Conservation (phyloP, 2,113 vertebrate genomes). For the Manacus vitellinus region DNA sequence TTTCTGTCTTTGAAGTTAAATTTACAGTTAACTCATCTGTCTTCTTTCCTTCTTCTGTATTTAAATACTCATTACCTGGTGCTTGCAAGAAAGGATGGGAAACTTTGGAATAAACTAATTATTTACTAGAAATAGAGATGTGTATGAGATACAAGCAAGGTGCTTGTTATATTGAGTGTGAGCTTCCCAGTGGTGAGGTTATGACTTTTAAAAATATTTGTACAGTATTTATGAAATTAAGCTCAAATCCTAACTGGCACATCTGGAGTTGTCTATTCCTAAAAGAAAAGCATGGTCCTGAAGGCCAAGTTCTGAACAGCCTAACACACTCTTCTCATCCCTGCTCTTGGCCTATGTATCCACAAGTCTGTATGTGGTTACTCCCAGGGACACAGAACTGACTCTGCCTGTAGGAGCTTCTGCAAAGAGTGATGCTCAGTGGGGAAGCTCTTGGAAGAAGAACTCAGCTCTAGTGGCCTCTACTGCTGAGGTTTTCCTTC, state of each 20-base stretch:
- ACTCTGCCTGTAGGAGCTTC: not conserved
- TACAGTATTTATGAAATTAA: not conserved
- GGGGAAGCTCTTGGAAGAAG: not conserved
- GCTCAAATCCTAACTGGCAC: not conserved
- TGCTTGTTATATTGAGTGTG: not conserved
- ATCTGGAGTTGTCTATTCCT: not conserved
- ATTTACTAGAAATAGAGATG: not conserved
- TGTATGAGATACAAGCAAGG: not conserved
- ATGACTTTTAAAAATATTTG: not conserved
- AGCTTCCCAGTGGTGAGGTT: not conserved
- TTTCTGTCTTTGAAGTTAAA: not conserved
- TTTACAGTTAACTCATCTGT: not conserved
- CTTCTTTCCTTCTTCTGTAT: not conserved
- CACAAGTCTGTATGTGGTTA: rapidly evolving
- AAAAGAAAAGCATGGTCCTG: not conserved
- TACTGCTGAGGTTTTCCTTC: not conserved
- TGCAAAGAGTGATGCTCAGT: not conserved
- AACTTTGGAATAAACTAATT: not conserved
- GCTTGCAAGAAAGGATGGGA: not conserved
- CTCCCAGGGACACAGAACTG: not conserved
- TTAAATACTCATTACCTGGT: not conserved
- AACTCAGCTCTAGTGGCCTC: not conserved
- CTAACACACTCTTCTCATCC: rapidly evolving
- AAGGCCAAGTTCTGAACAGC: not conserved
- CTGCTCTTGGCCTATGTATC: not conserved